Evolutionary conservation across 1,140 invertebrate genomes (phyloP), one percentile per base, ranked within the genome.

Genomic region (Cherax destructor): DNA sequence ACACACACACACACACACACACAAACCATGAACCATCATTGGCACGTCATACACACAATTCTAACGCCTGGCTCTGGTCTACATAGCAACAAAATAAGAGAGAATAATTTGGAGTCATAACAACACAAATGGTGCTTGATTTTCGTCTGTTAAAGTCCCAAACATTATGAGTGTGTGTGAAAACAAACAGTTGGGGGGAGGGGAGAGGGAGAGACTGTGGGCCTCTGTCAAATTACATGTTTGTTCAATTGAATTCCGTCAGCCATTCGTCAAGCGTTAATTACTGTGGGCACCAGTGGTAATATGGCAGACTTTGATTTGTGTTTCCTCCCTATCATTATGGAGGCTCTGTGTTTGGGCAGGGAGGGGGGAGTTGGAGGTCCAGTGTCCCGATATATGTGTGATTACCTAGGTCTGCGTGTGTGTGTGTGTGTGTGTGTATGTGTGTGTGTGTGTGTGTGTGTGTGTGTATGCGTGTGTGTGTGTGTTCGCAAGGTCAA

Each of bases 341-440:
- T 74, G 50, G 47, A 49, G 76, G 52, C 7, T 56, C 13, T 1
- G 3, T 7, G 52, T 10, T 56, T 56, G 52, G 52, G 13, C 3
- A 13, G 52, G 52, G 52, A 56, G 52, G 52, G 52, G 11, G 1
- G 52, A 13, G 52, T 1, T 0, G 52, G 52, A 56, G 52, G 52
- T 56, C 24, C 6, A 18, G 30, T 21, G 49, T 81, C 9, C 24
- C 7, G 18, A 56, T 81, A 24, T 81, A 24, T 81, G 47, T 80
- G 50, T 52, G 47, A 56, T 18, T 50, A 24, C 52, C 49, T 81
- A 24, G n/a, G 50, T 50, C 50, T 81, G 50, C 56, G 79, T 81
- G 50, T 81, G 50, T 81, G 47, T 81, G 79, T 52, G 79, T 81
- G 79, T 81, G 79, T 81, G 79, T 50, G 50, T 52, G 79, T 81